A percentile compares a stretch with the other conserved stretches of the same genome.
phyloP scores from a whole-genome alignment of 2,888 invertebrate species.

The Parnassius orleans region DNA sequence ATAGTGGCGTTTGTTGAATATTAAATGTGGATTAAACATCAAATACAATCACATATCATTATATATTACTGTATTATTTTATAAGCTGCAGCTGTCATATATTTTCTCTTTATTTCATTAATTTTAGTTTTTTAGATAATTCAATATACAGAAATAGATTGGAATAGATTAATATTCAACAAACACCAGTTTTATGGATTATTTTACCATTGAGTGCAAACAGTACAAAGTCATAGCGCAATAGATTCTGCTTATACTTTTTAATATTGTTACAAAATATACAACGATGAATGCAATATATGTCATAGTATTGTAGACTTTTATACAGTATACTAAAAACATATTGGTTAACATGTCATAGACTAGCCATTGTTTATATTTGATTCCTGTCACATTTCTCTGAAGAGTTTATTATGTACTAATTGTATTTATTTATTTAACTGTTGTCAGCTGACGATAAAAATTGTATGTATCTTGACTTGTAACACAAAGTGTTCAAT shows the following conservation, averaged over 20 bases:
- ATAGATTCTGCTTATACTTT: conserved; percentile 41
- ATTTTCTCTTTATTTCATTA: background rate
- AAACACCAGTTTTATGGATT: background rate
- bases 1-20: background rate
- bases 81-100: background rate
- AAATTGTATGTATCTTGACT: conserved; percentile 49
- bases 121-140: background rate
- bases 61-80: background rate
- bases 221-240: conserved; percentile 54
- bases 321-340: conserved; percentile 47
- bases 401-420: conserved; percentile 46
- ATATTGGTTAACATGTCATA: conserved; percentile 63
- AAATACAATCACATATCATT: background rate
- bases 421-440: conserved; percentile 48
- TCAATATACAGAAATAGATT: background rate
- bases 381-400: conserved; percentile 43
- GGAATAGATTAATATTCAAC: background rate
- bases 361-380: conserved; percentile 43
- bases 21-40: background rate
- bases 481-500: conserved; percentile 71
- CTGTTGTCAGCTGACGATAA: conserved; percentile 61
- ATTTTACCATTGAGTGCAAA: conserved; percentile 21
- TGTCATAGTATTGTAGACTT: conserved; percentile 52
- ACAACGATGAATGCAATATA: conserved; percentile 75
- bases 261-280: conserved; percentile 60